Conservation (phyloP, 2,888 invertebrate genomes). For the Agrochola litura region DNA sequence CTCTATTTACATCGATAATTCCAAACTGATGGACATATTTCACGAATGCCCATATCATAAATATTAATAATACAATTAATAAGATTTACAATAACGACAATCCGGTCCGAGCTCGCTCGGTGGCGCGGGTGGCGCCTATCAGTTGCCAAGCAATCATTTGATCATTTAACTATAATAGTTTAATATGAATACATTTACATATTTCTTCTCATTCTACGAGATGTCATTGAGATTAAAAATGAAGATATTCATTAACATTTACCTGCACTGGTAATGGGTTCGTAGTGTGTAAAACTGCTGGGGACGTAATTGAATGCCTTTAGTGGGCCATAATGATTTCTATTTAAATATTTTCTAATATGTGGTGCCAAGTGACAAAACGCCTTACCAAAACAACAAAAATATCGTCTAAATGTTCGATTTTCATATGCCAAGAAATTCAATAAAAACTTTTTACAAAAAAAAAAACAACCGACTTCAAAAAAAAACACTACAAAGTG, state of each 20-base stretch:
- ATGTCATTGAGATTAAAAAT: conserved; percentile 58
- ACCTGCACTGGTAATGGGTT: conserved; percentile 35
- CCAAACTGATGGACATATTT: conserved; percentile 34
- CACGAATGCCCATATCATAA: conserved; percentile 53
- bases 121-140: conserved; percentile 69
- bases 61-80: conserved; percentile 60
- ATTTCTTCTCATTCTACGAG: conserved; percentile 53
- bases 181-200: conserved; percentile 66
- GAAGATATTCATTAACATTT: conserved; percentile 57
- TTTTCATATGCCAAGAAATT: not conserved
- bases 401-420: not conserved
- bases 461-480: no score
- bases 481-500: no score
- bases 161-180: conserved; percentile 51
- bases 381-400: not conserved
- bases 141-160: conserved; percentile 53
- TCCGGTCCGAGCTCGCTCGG: conserved; percentile 50
- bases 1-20: conserved; percentile 26
- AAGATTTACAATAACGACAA: conserved; percentile 64
- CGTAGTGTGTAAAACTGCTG: conserved; percentile 10
- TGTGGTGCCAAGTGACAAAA: not conserved
- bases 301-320: not conserved
- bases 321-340: not conserved
- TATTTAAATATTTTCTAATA: conserved; percentile 3
- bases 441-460: no score